These are phyloP conservation scores for Corticium candelabrum DNA, from an alignment of 37 sponge, comb jelly and placozoan species.

Conservation along the genomic window DNA sequence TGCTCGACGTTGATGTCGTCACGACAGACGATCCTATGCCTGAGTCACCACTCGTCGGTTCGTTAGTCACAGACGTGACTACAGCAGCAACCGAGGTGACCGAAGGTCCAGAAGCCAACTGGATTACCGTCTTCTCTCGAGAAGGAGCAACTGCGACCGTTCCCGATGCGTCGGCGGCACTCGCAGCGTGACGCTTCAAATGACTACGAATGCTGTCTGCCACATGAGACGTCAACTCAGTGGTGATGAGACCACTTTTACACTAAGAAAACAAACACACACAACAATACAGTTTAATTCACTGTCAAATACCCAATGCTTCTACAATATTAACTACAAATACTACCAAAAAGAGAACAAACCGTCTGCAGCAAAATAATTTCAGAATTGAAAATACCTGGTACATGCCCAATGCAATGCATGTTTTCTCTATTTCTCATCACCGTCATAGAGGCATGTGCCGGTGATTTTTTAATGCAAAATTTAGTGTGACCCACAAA, in stretches of 20 bases:
- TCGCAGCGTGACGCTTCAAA: constrained; percentile 11
- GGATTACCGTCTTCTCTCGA: constrained; percentile 32
- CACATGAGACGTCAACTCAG: background rate
- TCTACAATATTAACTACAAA: too few relatives aligned
- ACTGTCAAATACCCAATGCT: background rate
- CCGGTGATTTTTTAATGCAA: too few relatives aligned
- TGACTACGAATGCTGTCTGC: background rate
- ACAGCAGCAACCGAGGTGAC: background rate
- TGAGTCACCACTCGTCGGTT: background rate
- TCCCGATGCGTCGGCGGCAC: constrained; percentile 19
- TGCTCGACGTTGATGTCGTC: too few relatives aligned
- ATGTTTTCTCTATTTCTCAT: too few relatives aligned
- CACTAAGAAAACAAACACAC: background rate
- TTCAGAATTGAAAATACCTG: too few relatives aligned
- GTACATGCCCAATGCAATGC: too few relatives aligned
- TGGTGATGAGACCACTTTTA: background rate
- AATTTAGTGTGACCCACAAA: too few relatives aligned
- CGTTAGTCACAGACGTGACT: background rate
- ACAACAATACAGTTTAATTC: background rate
- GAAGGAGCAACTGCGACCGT: constrained; percentile 5
- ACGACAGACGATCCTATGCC: too few relatives aligned
- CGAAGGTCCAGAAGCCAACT: constrained; percentile 7
- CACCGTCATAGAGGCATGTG: too few relatives aligned
- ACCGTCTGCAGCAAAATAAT: too few relatives aligned
- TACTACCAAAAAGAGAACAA: too few relatives aligned